Percentiles rank a stretch among this genome's conserved stretches.
phyloP scores from a whole-genome alignment of 1,140 invertebrate species.

The Penaeus indicus region DNA sequence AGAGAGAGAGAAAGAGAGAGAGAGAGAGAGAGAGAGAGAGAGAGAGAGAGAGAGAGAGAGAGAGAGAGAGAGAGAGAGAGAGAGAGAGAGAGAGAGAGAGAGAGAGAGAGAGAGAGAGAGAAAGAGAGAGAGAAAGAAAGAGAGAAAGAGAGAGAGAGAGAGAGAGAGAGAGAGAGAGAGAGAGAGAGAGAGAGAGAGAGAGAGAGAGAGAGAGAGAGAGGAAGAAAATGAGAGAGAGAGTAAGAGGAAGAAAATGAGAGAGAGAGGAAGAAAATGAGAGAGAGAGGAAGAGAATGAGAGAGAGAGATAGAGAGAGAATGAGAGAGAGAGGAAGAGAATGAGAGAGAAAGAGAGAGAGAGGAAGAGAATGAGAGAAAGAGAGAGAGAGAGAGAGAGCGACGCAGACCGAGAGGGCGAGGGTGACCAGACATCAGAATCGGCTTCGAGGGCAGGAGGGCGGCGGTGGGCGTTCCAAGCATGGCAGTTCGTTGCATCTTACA shows the following conservation, averaged over 20 bases:
- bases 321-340: not conserved
- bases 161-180: not conserved
- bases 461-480: no score
- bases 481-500: no score
- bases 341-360: not conserved
- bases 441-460: no score
- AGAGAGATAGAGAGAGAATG: constrained; percentile 1
- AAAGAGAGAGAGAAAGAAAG: not conserved
- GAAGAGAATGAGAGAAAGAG: not conserved
- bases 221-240: not conserved
- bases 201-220: not conserved
- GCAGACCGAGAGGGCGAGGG: no score
- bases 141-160: constrained; percentile 1
- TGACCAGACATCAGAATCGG: no score
- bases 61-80: not conserved
- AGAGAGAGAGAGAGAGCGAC: constrained; percentile 5
- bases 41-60: no score
- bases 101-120: constrained; percentile 13
- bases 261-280: not conserved
- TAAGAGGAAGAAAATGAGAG: not conserved
- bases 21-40: constrained; percentile 1
- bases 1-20: constrained; percentile 28
- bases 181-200: not conserved
- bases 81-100: constrained; percentile 6
- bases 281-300: not conserved